Evolutionary conservation across 2,888 invertebrate species (phyloP).

Genomic region (Ommatoiulus sabulosus): DNA sequence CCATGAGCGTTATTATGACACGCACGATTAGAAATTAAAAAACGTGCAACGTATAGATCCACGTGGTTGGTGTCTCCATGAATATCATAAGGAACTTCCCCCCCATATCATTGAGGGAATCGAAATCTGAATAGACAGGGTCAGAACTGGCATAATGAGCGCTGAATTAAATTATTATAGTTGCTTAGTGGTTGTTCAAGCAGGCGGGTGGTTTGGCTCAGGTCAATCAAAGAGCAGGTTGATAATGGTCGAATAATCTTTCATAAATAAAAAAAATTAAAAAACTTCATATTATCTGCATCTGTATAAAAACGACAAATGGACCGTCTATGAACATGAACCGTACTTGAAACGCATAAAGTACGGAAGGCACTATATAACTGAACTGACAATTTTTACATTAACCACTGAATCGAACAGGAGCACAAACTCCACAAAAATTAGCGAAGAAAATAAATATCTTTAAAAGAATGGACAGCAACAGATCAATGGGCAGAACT

Average conservation of each 20-base stretch:
- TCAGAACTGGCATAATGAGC: not conserved
- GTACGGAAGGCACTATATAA: not conserved
- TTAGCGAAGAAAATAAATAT: not conserved
- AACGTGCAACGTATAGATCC: not conserved
- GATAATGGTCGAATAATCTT: conserved; percentile 26
- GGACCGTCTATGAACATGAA: not conserved
- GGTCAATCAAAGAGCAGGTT: conserved; percentile 23
- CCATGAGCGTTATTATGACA: not conserved
- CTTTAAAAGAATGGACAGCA: conserved; percentile 6
- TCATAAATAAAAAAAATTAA: not conserved
- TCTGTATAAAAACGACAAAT: conserved; percentile 36
- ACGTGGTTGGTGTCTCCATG: not conserved
- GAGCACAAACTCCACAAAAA: conserved; percentile 1
- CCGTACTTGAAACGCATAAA: not conserved
- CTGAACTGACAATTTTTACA: conserved; percentile 15
- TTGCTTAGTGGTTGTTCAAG: conserved; percentile 42
- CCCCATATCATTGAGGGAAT: no score
- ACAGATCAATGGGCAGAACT: not conserved
- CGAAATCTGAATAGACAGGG: not conserved
- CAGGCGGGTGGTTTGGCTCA: conserved; percentile 40
- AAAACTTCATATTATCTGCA: not conserved
- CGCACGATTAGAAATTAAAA: not conserved
- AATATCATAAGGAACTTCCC: not conserved
- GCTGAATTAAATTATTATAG: conserved; percentile 5
- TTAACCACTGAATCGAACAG: not conserved